Evolutionary conservation across 1,140 invertebrate genomes (phyloP), one percentile per base, ranked within the genome.

Genomic region (Drosophila leontia): DNA sequence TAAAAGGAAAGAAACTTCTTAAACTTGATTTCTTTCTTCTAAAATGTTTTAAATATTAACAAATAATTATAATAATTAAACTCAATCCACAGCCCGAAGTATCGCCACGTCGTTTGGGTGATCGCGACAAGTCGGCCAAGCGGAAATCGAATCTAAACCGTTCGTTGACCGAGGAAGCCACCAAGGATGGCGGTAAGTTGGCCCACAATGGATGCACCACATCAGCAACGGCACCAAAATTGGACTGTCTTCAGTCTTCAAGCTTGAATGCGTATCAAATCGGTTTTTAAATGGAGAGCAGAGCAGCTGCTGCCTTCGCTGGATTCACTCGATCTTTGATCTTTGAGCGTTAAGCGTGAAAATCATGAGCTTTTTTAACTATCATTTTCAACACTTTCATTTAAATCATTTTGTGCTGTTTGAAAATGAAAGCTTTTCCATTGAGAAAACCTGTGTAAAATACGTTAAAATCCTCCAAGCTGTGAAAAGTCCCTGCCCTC

Each of bases 121-220:
- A 95, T 87, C 94, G 94, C 75, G 95, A 96, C 91, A 96, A 96
- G 80, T 95, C 94, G 70, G 93, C 93, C 64, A 95, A 95, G 91
- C 93, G 95, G 57, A 95, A 95, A 92, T 95, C 95, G 41, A 94
- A 95, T 91, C 87, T 95, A 60, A 96, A 95, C 91, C 93, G 94
- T 53, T 94, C 94, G 12, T 82, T 93, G 50, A 94, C 94, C 60
- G 95, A 95, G 91, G 93, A 94, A 86, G 93, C 94, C 68, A 92
- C 93, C 63, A 79, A 82, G 69, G 91, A 93, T 81, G 91, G 92
- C 91, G 82, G 79, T 92, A 91, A 92, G 91, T 92, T 56, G 69
- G 37, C 34, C 42, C 48, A 70, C 58, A 37, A 41, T 41, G 41
- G 53, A 75, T 44, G 71, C 55, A 67, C 55, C 55, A 57, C 51